Evolutionary conservation across 2,113 vertebrate species (phyloP).

Genomic region (Bostrychus sinensis): DNA sequence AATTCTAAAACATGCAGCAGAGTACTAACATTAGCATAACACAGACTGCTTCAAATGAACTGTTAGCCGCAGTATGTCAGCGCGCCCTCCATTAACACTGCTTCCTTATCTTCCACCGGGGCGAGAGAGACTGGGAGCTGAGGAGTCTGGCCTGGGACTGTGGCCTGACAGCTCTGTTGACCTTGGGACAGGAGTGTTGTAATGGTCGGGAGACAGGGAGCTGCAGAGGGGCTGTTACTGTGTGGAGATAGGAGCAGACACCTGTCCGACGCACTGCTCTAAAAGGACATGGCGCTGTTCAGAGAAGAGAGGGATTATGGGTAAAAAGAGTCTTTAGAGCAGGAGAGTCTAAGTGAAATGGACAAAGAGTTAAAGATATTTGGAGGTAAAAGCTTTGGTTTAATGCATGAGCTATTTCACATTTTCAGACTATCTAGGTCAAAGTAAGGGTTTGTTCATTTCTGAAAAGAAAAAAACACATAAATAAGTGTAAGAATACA

Average conservation of each 20-base stretch:
- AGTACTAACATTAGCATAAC: slow-evolving; percentile 16
- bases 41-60: slow-evolving; percentile 30
- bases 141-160: slow-evolving; percentile 36
- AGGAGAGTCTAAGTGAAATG: no score
- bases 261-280: slow-evolving; percentile 38
- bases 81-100: slow-evolving; percentile 33
- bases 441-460: no score
- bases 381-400: no score
- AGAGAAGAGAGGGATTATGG: no score
- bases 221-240: slow-evolving; percentile 9
- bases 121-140: slow-evolving; percentile 6
- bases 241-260: slow-evolving; percentile 47
- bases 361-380: no score
- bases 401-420: no score
- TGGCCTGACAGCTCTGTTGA: slow-evolving; percentile 52
- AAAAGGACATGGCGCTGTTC: slow-evolving; percentile 14
- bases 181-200: slow-evolving; percentile 52
- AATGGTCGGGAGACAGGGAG: slow-evolving; percentile 17
- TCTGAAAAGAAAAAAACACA: no score
- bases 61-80: slow-evolving; percentile 12
- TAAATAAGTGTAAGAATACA: no score
- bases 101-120: slow-evolving; percentile 25
- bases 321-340: no score
- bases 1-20: no score
- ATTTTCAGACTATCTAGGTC: no score